Evolutionary conservation across 2,113 vertebrate genomes (phyloP), one percentile per base, ranked within the genome.

Genomic region (Gymnocephalus cernua): DNA sequence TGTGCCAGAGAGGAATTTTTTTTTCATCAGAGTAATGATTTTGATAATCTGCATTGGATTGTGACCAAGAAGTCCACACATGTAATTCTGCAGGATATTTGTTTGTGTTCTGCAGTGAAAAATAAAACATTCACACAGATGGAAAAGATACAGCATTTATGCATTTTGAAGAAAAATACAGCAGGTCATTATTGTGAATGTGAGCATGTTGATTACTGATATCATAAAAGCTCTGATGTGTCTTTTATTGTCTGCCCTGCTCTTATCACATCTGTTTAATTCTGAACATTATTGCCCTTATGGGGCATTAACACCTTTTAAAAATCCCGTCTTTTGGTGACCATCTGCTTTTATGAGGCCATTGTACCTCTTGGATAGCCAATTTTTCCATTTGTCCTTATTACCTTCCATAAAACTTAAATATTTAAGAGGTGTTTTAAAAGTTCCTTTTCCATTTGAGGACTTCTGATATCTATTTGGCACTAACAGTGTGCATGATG

Each of bases 281-380:
- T 71, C 84, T 71, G 77, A 65, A 69, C 81, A 67, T 91, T 83
- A 89, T 82, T 86, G 83, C 87, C 83, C 81, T 90, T 87, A 80
- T 73, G 86, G 69, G 82, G 74, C 87, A 91, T 92, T 92, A 91
- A 85, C 79, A 77, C 85, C 87, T 88, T 62, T 80, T 87, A 73
- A 82, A 91, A 90, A 88, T 74, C 73, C 63, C 62, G 84, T 87
- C 82, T 88, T 91, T 92, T 58, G 27, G 68, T 91, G 86, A 89
- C 92, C 89, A 92, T 94, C 92, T 94, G 93, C 82, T 90, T 93
- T 94, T 92, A 92, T 88, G 90, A 83, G 74, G 80, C 89, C 88
- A 86, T 92, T 83, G 91, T 82, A 87, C 76, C 86, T 87, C 82
- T 74, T 63, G 62, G 73, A 90, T 81, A 76, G 89, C 72, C 74